Base-by-base conservation (phyloP, 1,140 invertebrate genomes). In the Aculops lycopersici region DNA sequence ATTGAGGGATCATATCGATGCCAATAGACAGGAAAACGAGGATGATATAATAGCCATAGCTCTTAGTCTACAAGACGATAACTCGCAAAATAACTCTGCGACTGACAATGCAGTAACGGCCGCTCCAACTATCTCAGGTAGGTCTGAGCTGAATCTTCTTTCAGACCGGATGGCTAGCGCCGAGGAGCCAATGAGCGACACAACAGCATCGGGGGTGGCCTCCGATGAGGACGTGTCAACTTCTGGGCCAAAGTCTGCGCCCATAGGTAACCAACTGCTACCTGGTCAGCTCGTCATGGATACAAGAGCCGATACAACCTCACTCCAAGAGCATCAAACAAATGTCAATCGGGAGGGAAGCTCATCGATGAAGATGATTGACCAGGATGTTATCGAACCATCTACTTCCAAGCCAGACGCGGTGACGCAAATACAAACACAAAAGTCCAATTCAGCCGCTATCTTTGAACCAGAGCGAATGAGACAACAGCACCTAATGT, bases 171-270 rank as follows among this genome's bases (percentile, higher is more conserved):
- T n/a, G n/a, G n/a, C n/a, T n/a, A n/a, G n/a, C n/a, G n/a, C n/a
- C n/a, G n/a, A n/a, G n/a, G n/a, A n/a, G n/a, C n/a, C n/a, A n/a
- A n/a, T n/a, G n/a, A n/a, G n/a, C n/a, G 72, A 76, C 45, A 74
- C 72, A 1, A 76, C 72, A 15, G 72, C 73, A 4, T 77, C 74
- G 5, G 72, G 72, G 16, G 72, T 68, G 19, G 76, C 75, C 2
- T 81, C 78, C 24, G 80, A 90, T 57, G 83, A 90, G 55, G 84
- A 92, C 59, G 73, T 72, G n/a, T 80, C 75, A 44, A 84, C 77
- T 38, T 78, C 78, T 21, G 80, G 78, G 3, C 84, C 78, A 2
- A 80, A 84, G 58, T 79, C 77, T 20, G 83, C 76, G 36, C 83
- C 78, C 1, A 59, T 86, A 38, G 65, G 79, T n/a, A n/a, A n/a